phyloP scores from a whole-genome alignment of 2,113 vertebrate species.

The Ptyas mucosa region DNA sequence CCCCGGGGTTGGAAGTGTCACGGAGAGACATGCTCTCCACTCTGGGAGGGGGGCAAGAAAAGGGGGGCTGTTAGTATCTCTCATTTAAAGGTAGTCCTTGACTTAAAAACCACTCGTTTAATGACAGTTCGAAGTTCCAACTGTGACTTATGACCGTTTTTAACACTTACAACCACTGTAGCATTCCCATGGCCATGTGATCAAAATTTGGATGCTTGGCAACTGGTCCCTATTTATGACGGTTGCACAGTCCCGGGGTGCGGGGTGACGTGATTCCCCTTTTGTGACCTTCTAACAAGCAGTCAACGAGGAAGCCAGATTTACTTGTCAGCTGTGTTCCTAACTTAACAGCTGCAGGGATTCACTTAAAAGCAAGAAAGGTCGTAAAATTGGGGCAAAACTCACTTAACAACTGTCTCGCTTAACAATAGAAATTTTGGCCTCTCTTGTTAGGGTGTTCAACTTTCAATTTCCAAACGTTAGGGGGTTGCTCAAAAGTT shows the following conservation, averaged over 20 bases:
- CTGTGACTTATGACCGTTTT: not conserved
- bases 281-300: not conserved
- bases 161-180: not conserved
- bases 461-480: too few relatives aligned
- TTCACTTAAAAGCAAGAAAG: not conserved
- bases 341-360: not conserved
- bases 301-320: not conserved
- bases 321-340: not conserved
- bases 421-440: not conserved
- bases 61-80: accelerated
- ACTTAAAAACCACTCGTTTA: not conserved
- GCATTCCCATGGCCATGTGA: not conserved
- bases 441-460: not conserved
- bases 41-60: slow-evolving; percentile 54
- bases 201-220: not conserved
- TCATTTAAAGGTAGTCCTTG: not conserved
- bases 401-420: not conserved
- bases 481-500: too few relatives aligned
- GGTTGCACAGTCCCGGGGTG: not conserved
- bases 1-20: slow-evolving; percentile 70
- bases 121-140: not conserved
- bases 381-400: not conserved
- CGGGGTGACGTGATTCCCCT: not conserved
- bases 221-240: not conserved
- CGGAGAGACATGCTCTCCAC: slow-evolving; percentile 89